These are phyloP conservation scores for Candoia aspera DNA, from an alignment of 2,113 vertebrate species.

Conservation along the genomic window DNA sequence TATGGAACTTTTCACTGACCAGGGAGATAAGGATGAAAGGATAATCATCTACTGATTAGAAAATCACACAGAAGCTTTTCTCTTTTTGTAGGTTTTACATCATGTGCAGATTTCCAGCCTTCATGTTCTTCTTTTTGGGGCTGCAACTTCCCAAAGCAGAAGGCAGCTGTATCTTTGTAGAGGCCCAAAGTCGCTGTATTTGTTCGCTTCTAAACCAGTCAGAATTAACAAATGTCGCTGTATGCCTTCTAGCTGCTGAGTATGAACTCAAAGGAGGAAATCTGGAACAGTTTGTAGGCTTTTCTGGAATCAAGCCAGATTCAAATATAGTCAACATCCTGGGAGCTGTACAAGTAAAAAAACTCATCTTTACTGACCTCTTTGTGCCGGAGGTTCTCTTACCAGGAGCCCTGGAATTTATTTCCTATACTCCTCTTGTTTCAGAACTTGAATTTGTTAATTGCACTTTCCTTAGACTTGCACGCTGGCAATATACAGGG, in stretches of 20 bases:
- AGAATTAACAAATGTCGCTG: slow-evolving; percentile 1
- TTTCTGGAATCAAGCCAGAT: not conserved
- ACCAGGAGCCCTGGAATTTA: slow-evolving; percentile 41
- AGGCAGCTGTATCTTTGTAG: slow-evolving; percentile 52
- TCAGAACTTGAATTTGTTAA: slow-evolving; percentile 66
- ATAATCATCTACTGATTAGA: too few relatives aligned
- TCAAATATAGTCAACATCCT: not conserved
- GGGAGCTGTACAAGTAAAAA: slow-evolving; percentile 34
- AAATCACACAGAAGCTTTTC: not conserved
- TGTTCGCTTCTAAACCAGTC: slow-evolving; percentile 66
- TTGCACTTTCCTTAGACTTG: slow-evolving; percentile 47
- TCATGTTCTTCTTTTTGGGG: slow-evolving; percentile 40
- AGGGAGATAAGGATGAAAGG: too few relatives aligned
- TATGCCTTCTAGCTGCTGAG: slow-evolving; percentile 54
- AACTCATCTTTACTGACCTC: slow-evolving; percentile 57
- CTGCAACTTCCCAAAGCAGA: slow-evolving; percentile 40
- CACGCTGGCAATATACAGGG: not conserved
- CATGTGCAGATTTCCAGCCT: not conserved
- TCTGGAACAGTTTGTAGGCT: slow-evolving; percentile 38
- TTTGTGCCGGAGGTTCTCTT: slow-evolving; percentile 67
- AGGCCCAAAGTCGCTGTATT: slow-evolving; percentile 52
- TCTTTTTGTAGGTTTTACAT: not conserved
- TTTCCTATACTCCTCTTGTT: slow-evolving; percentile 60
- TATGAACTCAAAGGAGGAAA: slow-evolving; percentile 70
- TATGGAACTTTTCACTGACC: too few relatives aligned